Conservation (phyloP, 2,797 vertebrate species). For the Cirrhinus molitorella region DNA sequence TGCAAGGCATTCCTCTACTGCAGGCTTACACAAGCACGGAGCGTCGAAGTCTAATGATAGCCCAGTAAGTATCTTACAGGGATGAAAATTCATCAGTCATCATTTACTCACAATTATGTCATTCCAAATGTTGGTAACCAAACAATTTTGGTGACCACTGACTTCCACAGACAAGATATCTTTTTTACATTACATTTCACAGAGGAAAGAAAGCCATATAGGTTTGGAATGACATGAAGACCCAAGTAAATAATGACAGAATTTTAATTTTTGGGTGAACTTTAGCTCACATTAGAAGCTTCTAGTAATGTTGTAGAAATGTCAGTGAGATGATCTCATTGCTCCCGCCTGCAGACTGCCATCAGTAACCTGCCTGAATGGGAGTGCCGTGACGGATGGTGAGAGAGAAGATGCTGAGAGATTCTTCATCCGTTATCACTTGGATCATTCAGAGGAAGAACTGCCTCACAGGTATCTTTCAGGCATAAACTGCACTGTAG, state of each 20-base stretch:
- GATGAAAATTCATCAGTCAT: background rate
- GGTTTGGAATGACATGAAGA: background rate
- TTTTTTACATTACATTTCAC: too few relatives aligned
- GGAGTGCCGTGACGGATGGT: slow-evolving; percentile 88
- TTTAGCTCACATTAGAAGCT: background rate
- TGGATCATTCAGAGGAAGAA: slow-evolving; percentile 89
- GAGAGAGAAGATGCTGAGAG: slow-evolving; percentile 96
- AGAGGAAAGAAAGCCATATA: too few relatives aligned
- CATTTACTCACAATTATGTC: too few relatives aligned
- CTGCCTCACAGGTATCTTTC: slow-evolving; percentile 82
- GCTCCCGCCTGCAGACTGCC: slow-evolving; percentile 84
- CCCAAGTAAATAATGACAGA: background rate
- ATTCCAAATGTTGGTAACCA: too few relatives aligned
- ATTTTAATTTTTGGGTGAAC: background rate
- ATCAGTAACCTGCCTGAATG: slow-evolving; percentile 89
- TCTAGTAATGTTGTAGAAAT: background rate
- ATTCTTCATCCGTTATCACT: slow-evolving; percentile 95
- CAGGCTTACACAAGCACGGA: slow-evolving; percentile 92
- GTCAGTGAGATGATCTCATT: background rate
- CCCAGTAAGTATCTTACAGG: slow-evolving; percentile 76
- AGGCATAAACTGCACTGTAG: background rate
- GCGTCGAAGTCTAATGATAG: slow-evolving; percentile 92
- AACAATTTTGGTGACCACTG: too few relatives aligned
- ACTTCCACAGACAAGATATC: too few relatives aligned
- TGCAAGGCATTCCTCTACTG: slow-evolving; percentile 94